These are phyloP conservation scores for Pyrgilauda ruficollis DNA, from an alignment of 2,113 vertebrate genomes.

Conservation along the genomic window DNA sequence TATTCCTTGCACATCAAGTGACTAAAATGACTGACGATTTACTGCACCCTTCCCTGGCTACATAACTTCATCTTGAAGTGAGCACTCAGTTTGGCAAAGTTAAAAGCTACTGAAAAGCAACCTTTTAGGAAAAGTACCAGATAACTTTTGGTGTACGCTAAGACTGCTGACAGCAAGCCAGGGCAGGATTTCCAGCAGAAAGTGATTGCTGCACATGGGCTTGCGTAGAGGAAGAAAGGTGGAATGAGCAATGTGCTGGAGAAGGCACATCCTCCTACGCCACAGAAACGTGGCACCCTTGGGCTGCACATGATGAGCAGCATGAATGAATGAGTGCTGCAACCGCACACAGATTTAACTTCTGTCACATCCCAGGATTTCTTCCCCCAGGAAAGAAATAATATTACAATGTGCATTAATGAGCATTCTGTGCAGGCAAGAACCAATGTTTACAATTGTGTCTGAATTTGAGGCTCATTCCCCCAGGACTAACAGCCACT, in stretches of 20 bases:
- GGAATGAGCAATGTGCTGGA: neutral
- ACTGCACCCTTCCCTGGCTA: neutral
- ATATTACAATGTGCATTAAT: neutral
- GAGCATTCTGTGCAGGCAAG: neutral
- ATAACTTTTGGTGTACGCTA: neutral
- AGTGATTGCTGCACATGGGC: neutral
- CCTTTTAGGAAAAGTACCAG: neutral
- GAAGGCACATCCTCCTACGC: neutral
- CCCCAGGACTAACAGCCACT: neutral
- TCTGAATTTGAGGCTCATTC: neutral
- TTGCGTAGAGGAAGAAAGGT: neutral
- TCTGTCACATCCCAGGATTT: neutral
- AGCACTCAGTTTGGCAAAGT: neutral
- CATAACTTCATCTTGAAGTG: neutral
- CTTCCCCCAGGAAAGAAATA: constrained; percentile 32
- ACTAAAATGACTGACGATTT: neutral
- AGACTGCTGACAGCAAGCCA: neutral
- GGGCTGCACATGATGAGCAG: neutral
- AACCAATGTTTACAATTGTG: neutral
- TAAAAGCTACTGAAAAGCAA: neutral
- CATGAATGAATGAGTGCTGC: neutral
- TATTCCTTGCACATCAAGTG: neutral
- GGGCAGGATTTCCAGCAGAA: neutral
- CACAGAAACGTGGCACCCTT: neutral
- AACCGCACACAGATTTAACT: neutral